Evolutionary conservation across 2,113 vertebrate species (phyloP), one percentile per base, ranked within the genome.

Genomic region (Cavia aperea): DNA sequence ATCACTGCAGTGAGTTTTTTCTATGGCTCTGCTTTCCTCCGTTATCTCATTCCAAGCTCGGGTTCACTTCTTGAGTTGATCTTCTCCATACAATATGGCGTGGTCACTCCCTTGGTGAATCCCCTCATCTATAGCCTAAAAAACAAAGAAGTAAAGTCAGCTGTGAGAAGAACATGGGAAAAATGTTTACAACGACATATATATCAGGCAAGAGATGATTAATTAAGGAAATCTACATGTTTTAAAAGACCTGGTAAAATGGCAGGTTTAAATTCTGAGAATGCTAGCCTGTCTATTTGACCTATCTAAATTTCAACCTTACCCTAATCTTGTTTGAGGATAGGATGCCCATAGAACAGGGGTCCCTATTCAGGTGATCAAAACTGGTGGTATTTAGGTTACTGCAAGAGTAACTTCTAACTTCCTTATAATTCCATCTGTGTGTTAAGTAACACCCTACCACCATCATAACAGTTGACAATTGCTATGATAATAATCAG

Each of bases 121-220:
- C 89, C 89, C 66, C 36, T 95, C 65, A 91, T 93, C 51, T 95
- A 89, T 12, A 95, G 85, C 77, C 83, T 95, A 4, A 88, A 92
- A n/a, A 95, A 93, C 91, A 58, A 91, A 43, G 94, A 93, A 26
- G 81, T 89, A 49, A 94, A 94, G 56, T 36, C 24, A 7, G 94
- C 88, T 23, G 43, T 95, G 79, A 81, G 4, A n/a, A 92, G 92
- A 56, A 77, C 39, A 1, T 46, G 87, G 78, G 66, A 63, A 4
- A 94, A 72, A 60, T 84, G 58, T 63, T 75, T 93, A 56, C 36
- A 82, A 39, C 10, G 77, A 79, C 51, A 23, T 36, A 58, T 54
- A 39, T 49, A 58, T 14, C 10, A 81, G 19, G 54, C 33, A 23
- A 43, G 70, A 73, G n/a, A 24, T 73, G 23, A 73, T 73, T 73